Percentiles rank a stretch among this genome's conserved stretches.
Conservation (phyloP, 1,140 invertebrate genomes). For the Rhagoletis zephyria region DNA sequence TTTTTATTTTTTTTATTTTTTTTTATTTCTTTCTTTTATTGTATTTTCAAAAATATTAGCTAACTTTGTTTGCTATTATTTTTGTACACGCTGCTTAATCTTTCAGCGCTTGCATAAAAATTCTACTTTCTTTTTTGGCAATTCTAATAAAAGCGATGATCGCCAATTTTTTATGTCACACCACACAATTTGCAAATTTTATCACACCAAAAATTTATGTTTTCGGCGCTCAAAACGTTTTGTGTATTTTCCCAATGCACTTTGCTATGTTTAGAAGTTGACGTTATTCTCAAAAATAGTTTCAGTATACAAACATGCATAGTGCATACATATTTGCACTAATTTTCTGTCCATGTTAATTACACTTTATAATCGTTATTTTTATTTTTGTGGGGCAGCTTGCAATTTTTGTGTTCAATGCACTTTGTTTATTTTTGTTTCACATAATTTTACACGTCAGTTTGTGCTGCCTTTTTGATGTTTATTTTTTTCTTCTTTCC, state of each 20-base stretch:
- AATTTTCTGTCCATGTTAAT: not conserved
- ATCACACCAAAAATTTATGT: not conserved
- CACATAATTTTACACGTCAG: not conserved
- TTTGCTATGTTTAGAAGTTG: constrained; percentile 16
- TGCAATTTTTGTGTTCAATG: not conserved
- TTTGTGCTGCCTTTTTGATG: not conserved
- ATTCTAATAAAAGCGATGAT: not conserved
- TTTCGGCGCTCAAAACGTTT: not conserved
- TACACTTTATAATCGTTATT: not conserved
- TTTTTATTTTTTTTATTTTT: too few species aligned
- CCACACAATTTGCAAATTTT: not conserved
- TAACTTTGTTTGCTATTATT: not conserved
- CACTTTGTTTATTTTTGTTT: not conserved
- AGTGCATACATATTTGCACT: not conserved
- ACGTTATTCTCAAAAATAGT: constrained; percentile 18
- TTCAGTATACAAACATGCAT: not conserved
- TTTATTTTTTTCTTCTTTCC: not conserved
- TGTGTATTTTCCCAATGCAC: not conserved
- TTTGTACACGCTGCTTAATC: not conserved
- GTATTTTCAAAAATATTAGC: not conserved
- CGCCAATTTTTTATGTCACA: not conserved
- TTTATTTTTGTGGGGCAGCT: not conserved
- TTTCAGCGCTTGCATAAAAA: too few species aligned
- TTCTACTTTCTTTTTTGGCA: too few species aligned
- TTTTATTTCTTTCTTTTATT: not conserved